Conservation (phyloP, 2,797 vertebrate species). For the Bovichtus variegatus region DNA sequence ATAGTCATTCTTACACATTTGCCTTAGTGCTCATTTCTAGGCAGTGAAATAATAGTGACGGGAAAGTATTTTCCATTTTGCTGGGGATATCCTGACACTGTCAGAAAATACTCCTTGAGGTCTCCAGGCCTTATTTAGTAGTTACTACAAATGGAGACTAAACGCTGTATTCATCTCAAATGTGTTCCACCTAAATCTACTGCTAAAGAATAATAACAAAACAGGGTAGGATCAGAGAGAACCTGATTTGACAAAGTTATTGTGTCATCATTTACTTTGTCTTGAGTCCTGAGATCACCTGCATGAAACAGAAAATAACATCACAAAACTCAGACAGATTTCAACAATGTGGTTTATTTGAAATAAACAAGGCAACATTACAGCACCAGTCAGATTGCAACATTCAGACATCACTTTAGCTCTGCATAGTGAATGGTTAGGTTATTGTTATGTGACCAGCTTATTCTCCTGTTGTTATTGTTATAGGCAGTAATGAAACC, state of each 20-base stretch:
- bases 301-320: background rate
- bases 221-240: background rate
- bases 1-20: background rate
- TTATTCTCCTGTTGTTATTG: constrained; percentile 58
- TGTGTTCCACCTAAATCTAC: background rate
- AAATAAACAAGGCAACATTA: constrained; percentile 55
- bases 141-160: background rate
- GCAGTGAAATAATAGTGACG: no score
- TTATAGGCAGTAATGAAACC: constrained; percentile 41
- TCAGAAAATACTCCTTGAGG: background rate
- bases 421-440: constrained; percentile 40
- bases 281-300: background rate
- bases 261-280: background rate
- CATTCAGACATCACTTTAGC: constrained; percentile 50
- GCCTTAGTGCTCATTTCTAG: background rate
- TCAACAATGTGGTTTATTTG: constrained; percentile 73
- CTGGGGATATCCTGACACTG: background rate
- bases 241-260: background rate
- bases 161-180: background rate
- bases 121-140: background rate
- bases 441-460: constrained; percentile 61
- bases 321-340: background rate
- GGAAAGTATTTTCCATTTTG: background rate
- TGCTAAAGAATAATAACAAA: background rate
- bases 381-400: constrained; percentile 63